Evolutionary conservation across 2,113 vertebrate genomes (phyloP).

Genomic region (Embiotoca jacksoni): DNA sequence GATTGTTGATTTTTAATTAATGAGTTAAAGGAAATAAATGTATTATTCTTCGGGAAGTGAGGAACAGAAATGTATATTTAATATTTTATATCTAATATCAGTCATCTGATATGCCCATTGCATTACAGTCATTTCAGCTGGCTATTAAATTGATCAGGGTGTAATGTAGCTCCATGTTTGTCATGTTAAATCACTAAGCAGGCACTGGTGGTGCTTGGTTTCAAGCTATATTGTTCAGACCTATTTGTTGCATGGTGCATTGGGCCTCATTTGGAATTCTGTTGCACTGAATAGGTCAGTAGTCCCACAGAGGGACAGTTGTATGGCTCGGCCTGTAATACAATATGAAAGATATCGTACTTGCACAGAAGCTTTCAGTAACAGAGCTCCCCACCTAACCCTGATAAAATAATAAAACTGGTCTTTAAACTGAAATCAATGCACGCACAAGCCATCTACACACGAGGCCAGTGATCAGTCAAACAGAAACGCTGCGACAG

Average conservation of each 20-base stretch:
- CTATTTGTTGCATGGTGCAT: constrained; percentile 58
- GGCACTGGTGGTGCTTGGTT: constrained; percentile 63
- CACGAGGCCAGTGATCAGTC: constrained; percentile 39
- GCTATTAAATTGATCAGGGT: constrained; percentile 57
- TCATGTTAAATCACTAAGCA: constrained; percentile 49
- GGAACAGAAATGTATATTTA: constrained; percentile 15
- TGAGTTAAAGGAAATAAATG: not conserved
- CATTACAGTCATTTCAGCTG: constrained; percentile 47
- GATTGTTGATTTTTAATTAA: too few relatives aligned
- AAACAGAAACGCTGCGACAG: constrained; percentile 18
- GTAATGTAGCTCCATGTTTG: constrained; percentile 52
- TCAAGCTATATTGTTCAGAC: constrained; percentile 69
- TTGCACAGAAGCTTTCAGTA: constrained; percentile 63
- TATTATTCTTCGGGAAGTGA: constrained; percentile 12
- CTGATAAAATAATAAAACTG: constrained; percentile 68
- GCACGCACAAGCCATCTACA: constrained; percentile 36
- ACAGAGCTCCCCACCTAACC: constrained; percentile 59
- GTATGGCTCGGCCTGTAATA: constrained; percentile 62
- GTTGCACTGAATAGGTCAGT: constrained; percentile 56
- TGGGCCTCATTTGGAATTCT: constrained; percentile 48
- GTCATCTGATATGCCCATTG: constrained; percentile 35
- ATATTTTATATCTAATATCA: constrained; percentile 39
- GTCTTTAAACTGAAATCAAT: constrained; percentile 58
- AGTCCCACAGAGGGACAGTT: constrained; percentile 59
- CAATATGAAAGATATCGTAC: constrained; percentile 71